Evolutionary conservation across 2,797 vertebrate genomes (phyloP).

Genomic region (Pipistrellus pygmaeus): DNA sequence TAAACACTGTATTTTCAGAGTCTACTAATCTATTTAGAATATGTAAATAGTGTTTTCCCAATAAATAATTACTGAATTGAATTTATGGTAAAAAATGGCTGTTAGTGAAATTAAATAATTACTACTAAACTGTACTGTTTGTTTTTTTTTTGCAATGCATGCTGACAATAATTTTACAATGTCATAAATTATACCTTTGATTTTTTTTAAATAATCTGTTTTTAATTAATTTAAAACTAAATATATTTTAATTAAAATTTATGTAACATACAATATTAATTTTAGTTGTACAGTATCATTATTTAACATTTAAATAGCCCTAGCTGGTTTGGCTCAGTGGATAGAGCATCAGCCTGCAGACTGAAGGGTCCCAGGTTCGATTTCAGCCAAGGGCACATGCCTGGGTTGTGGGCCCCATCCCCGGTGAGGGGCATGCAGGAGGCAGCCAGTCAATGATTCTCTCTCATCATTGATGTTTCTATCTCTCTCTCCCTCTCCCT

Average conservation of each 20-base stretch:
- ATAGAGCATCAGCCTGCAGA: no score
- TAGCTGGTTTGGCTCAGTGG: no score
- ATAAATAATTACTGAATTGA: background rate
- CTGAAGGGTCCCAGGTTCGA: no score
- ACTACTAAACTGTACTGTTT: background rate
- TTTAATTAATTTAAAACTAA: conserved; percentile 31
- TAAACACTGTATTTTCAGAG: background rate
- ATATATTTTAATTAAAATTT: background rate
- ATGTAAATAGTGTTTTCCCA: background rate
- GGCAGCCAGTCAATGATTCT: no score
- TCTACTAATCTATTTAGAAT: background rate
- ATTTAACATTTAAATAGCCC: background rate
- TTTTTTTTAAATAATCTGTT: background rate
- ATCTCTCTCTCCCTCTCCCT: no score
- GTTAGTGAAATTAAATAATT: background rate
- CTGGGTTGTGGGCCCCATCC: no score
- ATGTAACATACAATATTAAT: background rate
- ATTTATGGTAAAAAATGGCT: background rate
- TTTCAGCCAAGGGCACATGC: no score
- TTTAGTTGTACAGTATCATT: background rate
- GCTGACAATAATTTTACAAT: background rate
- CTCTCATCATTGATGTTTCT: no score
- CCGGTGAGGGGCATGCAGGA: no score
- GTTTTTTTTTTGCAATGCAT: background rate
- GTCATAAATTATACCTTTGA: background rate